Percentiles rank a stretch among this genome's conserved stretches.
These are phyloP conservation scores for Harpagifer antarcticus DNA, from an alignment of 2,797 vertebrate species.

Conservation along the genomic window DNA sequence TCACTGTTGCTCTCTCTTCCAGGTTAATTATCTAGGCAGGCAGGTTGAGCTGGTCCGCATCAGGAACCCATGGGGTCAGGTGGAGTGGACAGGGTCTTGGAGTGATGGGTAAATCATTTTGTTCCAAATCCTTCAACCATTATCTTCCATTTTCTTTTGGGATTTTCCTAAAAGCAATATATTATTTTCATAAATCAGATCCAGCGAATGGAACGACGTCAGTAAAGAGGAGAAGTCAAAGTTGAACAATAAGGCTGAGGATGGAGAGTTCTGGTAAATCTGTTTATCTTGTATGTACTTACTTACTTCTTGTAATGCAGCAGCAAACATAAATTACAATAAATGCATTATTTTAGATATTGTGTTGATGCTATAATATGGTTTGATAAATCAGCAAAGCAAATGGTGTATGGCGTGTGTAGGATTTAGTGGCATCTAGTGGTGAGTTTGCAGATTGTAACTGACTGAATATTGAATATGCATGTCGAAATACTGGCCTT, in stretches of 20 bases:
- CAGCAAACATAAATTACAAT: background rate
- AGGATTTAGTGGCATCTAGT: too few species aligned
- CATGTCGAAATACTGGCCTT: too few species aligned
- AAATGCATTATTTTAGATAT: background rate
- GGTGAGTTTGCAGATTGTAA: too few species aligned
- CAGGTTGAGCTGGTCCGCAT: slow-evolving; percentile 88
- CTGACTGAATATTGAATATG: too few species aligned
- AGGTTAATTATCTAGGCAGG: slow-evolving; percentile 84
- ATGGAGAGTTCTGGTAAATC: slow-evolving; percentile 87
- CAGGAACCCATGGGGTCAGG: slow-evolving; percentile 93
- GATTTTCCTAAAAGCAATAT: slow-evolving; percentile 1
- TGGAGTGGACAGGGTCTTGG: slow-evolving; percentile 95
- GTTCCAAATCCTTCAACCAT: background rate
- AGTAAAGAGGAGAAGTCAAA: slow-evolving; percentile 72
- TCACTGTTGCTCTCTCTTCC: slow-evolving; percentile 8
- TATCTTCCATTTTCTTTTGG: background rate
- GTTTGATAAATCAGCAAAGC: background rate
- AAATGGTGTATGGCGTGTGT: background rate
- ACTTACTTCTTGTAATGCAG: too few species aligned
- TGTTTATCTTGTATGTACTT: background rate
- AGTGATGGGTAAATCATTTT: slow-evolving; percentile 86
- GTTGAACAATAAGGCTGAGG: slow-evolving; percentile 76
- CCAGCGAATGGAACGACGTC: slow-evolving; percentile 79
- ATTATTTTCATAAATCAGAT: slow-evolving; percentile 64
- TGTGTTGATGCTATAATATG: background rate